phyloP scores from a whole-genome alignment of 2,888 invertebrate species.

The Endotricha flammealis region DNA sequence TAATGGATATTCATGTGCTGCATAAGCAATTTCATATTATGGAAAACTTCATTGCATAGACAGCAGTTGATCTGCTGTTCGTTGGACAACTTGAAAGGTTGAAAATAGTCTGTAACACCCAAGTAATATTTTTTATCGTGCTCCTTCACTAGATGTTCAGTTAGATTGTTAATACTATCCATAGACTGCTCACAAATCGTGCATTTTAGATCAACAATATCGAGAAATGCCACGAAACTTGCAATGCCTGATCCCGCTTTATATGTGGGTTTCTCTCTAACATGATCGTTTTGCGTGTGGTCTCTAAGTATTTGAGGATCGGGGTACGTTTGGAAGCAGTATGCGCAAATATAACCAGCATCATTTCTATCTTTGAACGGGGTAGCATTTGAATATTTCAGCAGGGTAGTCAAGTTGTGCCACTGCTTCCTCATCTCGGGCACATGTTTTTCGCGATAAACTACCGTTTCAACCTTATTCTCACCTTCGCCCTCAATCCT shows the following conservation, averaged over 20 bases:
- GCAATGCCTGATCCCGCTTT: slow-evolving; percentile 59
- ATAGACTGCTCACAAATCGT: slow-evolving; percentile 48
- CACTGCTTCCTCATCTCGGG: slow-evolving; percentile 67
- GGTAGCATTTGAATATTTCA: slow-evolving; percentile 61
- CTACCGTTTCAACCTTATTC: slow-evolving; percentile 35
- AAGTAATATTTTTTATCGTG: slow-evolving; percentile 61
- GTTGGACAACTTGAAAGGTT: slow-evolving; percentile 53
- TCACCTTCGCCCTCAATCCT: slow-evolving; percentile 46
- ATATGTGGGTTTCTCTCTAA: slow-evolving; percentile 56
- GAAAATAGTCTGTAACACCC: slow-evolving; percentile 58
- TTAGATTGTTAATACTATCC: slow-evolving; percentile 41
- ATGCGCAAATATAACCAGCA: slow-evolving; percentile 65
- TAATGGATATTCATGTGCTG: slow-evolving; percentile 70
- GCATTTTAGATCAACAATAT: slow-evolving; percentile 63
- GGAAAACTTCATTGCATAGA: slow-evolving; percentile 53
- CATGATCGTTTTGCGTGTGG: slow-evolving; percentile 56
- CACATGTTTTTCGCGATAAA: slow-evolving; percentile 46
- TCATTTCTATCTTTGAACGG: slow-evolving; percentile 67
- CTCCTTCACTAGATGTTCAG: slow-evolving; percentile 49
- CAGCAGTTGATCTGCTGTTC: slow-evolving; percentile 61
- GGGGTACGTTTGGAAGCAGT: slow-evolving; percentile 60
- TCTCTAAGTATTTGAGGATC: slow-evolving; percentile 45
- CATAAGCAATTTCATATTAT: slow-evolving; percentile 64
- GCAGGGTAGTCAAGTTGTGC: slow-evolving; percentile 61
- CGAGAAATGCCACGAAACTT: slow-evolving; percentile 61